Conservation (phyloP, 2,888 invertebrate species). For the Malthinus flaveolus region DNA sequence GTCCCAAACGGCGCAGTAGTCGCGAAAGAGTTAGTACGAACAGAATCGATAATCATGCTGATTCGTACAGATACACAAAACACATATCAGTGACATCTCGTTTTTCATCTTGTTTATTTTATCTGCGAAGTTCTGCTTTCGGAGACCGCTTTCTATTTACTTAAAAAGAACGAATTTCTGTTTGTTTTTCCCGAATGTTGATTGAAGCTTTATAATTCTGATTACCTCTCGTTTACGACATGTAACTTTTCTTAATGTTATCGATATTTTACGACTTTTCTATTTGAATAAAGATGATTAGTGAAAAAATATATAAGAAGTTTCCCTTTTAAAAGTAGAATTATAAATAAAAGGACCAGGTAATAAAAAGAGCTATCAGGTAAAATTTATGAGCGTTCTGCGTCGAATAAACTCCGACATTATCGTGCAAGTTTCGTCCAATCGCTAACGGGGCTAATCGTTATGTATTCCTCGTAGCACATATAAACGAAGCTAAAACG, state of each 20-base stretch:
- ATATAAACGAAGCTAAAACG: slow-evolving; percentile 34
- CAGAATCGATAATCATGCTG: slow-evolving; percentile 35
- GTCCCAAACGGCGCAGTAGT: slow-evolving; percentile 21
- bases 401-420: slow-evolving; percentile 29
- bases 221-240: slow-evolving; percentile 18
- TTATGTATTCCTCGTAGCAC: slow-evolving; percentile 34
- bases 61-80: slow-evolving; percentile 35
- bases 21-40: slow-evolving; percentile 23
- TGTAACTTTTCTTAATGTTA: neutral
- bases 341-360: slow-evolving; percentile 28
- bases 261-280: slow-evolving; percentile 1
- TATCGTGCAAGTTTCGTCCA: slow-evolving; percentile 28
- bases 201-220: slow-evolving; percentile 24
- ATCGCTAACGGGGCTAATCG: slow-evolving; percentile 32
- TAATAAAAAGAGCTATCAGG: slow-evolving; percentile 32
- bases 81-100: slow-evolving; percentile 38
- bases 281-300: slow-evolving; percentile 1
- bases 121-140: slow-evolving; percentile 18
- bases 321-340: slow-evolving; percentile 7
- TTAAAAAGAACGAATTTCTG: slow-evolving; percentile 14
- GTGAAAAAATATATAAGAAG: neutral
- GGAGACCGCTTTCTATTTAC: slow-evolving; percentile 17
- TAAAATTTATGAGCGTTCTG: slow-evolving; percentile 27
- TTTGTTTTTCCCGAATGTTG: slow-evolving; percentile 25
- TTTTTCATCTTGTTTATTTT: slow-evolving; percentile 33